Evolutionary conservation across 2,113 vertebrate genomes (phyloP).

Genomic region (Centropus bengalensis): DNA sequence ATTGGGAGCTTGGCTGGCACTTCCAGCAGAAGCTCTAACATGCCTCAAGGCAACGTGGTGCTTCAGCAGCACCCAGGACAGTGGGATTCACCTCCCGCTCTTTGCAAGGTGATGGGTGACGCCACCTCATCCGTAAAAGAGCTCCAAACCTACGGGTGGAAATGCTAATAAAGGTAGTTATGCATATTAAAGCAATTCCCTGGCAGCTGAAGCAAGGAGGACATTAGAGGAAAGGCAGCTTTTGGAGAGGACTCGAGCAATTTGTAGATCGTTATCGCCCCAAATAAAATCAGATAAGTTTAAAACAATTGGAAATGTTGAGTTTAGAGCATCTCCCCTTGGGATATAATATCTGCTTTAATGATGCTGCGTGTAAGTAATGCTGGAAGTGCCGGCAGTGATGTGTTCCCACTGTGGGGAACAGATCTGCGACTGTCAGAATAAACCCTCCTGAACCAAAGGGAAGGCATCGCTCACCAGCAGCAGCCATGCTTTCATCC

Average conservation of each 20-base stretch:
- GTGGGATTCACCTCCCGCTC: not conserved
- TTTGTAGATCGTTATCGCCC: constrained; percentile 39
- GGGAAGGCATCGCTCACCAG: not conserved
- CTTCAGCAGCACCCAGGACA: not conserved
- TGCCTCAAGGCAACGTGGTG: not conserved
- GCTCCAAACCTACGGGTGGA: not conserved
- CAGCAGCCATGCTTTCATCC: not conserved
- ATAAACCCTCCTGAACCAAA: not conserved
- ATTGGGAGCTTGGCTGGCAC: not conserved
- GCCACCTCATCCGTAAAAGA: rapidly evolving
- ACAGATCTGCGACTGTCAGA: not conserved
- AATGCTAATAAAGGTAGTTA: not conserved
- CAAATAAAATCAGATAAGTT: constrained; percentile 2
- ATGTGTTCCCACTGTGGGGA: not conserved
- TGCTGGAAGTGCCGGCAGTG: not conserved
- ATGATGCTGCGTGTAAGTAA: not conserved
- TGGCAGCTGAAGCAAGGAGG: not conserved
- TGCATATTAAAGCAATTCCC: constrained; percentile 11
- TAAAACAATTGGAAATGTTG: constrained; percentile 38
- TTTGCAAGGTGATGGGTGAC: not conserved
- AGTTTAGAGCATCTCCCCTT: constrained; percentile 17
- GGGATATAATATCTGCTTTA: not conserved
- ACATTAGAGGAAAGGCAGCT: not conserved
- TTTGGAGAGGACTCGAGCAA: not conserved
- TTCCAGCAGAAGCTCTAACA: not conserved